These are phyloP conservation scores for Centropus unirufus DNA, from an alignment of 2,113 vertebrate species.

Conservation along the genomic window DNA sequence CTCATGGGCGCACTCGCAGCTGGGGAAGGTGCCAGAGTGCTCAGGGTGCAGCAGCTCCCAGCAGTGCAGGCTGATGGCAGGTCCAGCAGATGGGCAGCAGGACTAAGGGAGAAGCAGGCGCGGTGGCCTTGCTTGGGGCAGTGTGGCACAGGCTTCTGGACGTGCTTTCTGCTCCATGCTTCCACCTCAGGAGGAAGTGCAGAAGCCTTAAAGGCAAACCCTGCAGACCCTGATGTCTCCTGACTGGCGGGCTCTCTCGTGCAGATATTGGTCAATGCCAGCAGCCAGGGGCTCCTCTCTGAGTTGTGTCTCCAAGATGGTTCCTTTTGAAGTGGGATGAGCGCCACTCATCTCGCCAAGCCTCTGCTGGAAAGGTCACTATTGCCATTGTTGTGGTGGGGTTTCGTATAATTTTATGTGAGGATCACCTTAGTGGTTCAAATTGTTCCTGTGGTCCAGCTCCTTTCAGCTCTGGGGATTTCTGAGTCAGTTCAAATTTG, in stretches of 20 bases:
- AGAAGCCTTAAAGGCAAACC: background rate
- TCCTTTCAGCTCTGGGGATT: background rate
- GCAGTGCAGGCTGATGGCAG: background rate
- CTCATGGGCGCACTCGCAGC: background rate
- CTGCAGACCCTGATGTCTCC: background rate
- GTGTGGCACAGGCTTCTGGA: background rate
- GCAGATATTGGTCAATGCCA: background rate
- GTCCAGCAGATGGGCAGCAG: background rate
- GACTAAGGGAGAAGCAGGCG: background rate
- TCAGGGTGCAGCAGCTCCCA: background rate
- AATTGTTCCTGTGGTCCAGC: background rate
- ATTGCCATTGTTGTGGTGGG: background rate
- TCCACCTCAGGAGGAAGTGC: background rate
- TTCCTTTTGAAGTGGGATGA: background rate
- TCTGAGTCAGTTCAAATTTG: background rate
- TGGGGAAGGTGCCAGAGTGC: rapidly evolving
- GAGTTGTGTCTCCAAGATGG: background rate
- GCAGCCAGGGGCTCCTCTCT: background rate
- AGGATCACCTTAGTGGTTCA: background rate
- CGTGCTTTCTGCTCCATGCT: background rate
- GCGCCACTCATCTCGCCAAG: rapidly evolving
- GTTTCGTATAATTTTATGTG: background rate
- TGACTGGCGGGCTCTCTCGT: background rate
- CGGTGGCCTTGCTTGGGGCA: rapidly evolving
- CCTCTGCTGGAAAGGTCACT: background rate